Evolutionary conservation across 2,113 vertebrate species (phyloP).

Genomic region (Hippopotamus amphibius): DNA sequence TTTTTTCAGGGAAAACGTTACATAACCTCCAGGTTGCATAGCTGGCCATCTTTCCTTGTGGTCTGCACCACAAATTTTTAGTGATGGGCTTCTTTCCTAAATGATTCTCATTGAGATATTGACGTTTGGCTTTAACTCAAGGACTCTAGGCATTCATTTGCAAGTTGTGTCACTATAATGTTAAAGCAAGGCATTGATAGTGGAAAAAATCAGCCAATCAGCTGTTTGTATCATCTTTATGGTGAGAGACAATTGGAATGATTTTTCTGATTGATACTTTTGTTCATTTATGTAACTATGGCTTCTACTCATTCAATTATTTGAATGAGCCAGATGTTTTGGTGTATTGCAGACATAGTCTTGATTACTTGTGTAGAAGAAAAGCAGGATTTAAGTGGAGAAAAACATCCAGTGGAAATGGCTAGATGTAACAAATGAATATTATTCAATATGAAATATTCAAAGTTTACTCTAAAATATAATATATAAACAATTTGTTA

Average conservation of each 20-base stretch:
- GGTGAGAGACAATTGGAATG: neutral
- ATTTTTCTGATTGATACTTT: constrained; percentile 30
- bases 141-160: neutral
- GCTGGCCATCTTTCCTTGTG: neutral
- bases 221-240: neutral
- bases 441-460: neutral
- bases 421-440: neutral
- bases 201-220: neutral
- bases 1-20: neutral
- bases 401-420: neutral
- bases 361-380: neutral
- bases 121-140: neutral
- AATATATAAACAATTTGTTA: neutral
- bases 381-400: neutral
- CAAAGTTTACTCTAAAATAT: neutral
- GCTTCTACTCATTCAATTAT: neutral
- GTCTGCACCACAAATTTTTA: neutral
- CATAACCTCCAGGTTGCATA: neutral
- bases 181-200: neutral
- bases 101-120: neutral
- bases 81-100: neutral
- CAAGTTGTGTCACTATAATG: neutral
- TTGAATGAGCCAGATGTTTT: neutral
- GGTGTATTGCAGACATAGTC: neutral
- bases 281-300: neutral